phyloP scores from a whole-genome alignment of 2,797 vertebrate species.

The Anguilla marmorata region DNA sequence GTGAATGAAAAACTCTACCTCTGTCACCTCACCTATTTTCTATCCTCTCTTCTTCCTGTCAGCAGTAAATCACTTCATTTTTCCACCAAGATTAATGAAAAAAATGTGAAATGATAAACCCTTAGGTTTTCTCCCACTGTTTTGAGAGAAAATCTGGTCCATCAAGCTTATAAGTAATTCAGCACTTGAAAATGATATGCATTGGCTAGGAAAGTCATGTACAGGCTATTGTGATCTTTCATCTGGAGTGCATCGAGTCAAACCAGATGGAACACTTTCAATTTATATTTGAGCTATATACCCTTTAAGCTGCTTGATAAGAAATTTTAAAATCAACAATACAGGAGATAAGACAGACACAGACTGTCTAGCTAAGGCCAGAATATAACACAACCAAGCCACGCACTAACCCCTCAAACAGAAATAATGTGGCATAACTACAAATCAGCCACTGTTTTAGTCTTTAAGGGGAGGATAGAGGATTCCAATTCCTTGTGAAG shows the following conservation, averaged over 20 bases:
- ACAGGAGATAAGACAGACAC: background rate
- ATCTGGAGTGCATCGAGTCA: background rate
- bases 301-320: background rate
- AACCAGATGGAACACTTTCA: background rate
- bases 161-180: background rate
- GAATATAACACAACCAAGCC: background rate
- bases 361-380: background rate
- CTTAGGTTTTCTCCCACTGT: background rate
- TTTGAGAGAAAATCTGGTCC: background rate
- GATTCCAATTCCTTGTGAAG: background rate
- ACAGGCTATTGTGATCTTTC: background rate
- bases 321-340: background rate
- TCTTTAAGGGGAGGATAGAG: background rate
- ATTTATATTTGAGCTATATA: background rate
- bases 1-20: background rate
- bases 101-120: background rate
- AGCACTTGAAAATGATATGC: background rate
- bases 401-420: background rate
- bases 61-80: background rate
- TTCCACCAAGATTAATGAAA: background rate
- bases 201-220: background rate
- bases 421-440: background rate
- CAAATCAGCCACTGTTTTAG: background rate
- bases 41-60: background rate
- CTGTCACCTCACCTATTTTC: background rate